Evolutionary conservation across 2,888 invertebrate species (phyloP), one percentile per base, ranked within the genome.

Genomic region (Dolomedes plantarius): DNA sequence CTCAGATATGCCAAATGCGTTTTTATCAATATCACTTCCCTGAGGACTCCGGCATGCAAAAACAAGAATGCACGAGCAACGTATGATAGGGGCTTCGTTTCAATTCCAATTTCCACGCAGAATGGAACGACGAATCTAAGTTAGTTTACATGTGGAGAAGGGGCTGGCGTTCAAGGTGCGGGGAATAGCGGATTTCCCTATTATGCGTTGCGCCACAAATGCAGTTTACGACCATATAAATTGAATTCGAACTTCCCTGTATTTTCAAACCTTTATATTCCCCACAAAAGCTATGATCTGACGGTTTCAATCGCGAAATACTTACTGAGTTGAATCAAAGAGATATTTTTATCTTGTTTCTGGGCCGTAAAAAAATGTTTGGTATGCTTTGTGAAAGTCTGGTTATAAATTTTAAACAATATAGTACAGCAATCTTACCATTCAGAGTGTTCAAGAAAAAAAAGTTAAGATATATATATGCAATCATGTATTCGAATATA

Each of bases 11-110:
- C 5, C 56, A 56, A 56, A 23, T 56, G 56, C 56, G 11, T 56
- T 56, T 56, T 56, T 56, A 56, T 23, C 56, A 56, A 23, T 56
- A 23, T 56, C 23, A 23, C 56, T 23, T 56, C 56, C 56, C 56
- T 56, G 3, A 56, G 41, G 56, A 56, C 13, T 7, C 19, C 23
- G 5, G 3, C 23, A 23, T 56, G 23, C 36, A 56, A 16, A 56
- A 56, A 56, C 1, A 56, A 2, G 56, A 56, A 56, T 23, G 19
- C 23, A 23, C n/a, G n/a, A n/a, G n/a, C n/a, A n/a, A n/a, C n/a
- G n/a, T 23, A n/a, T 56, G 5, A 56, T 56, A 56, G 23, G 56
- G 56, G 19, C 16, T 23, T 5, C 23, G 23, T 23, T 23, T 56
- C 56, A 56, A 23, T 23, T 56, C 23, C 56, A 56, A 56, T 56